These are phyloP conservation scores for Cheilosia scutellata DNA, from an alignment of 2,888 invertebrate species.

Conservation along the genomic window DNA sequence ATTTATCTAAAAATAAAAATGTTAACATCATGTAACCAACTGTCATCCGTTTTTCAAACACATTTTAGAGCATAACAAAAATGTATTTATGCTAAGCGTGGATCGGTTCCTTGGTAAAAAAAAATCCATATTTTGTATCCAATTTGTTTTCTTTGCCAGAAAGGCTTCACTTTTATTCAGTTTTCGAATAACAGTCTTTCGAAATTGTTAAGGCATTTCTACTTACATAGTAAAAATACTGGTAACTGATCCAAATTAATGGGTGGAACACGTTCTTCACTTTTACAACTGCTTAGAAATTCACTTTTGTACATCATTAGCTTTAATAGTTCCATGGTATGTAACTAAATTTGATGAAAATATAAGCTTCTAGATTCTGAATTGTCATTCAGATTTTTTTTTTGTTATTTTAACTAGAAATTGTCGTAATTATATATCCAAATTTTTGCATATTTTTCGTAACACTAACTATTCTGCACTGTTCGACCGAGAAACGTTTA, in stretches of 20 bases:
- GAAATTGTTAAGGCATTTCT: constrained; percentile 3
- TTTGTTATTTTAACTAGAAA: constrained; percentile 5
- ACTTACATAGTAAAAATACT: constrained; percentile 90
- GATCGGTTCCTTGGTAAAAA: background rate
- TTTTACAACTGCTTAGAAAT: constrained; percentile 83
- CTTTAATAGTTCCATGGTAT: constrained; percentile 84
- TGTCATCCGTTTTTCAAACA: too few relatives aligned
- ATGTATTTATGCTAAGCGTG: too few relatives aligned
- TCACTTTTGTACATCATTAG: constrained; percentile 85
- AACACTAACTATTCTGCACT: background rate
- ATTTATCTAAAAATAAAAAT: too few relatives aligned
- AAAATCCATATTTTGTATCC: background rate
- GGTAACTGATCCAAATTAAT: constrained; percentile 90
- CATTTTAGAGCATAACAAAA: too few relatives aligned
- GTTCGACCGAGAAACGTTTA: constrained; percentile 4
- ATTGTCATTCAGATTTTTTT: constrained; percentile 10
- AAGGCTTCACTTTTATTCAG: background rate
- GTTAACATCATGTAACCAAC: too few relatives aligned
- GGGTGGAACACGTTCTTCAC: constrained; percentile 89
- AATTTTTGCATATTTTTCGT: constrained; percentile 1
- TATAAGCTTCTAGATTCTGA: constrained; percentile 20
- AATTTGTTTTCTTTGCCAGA: too few relatives aligned
- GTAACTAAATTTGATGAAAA: background rate
- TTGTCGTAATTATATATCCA: background rate
- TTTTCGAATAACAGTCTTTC: background rate